Evolutionary conservation across 2,113 vertebrate species (phyloP).

Genomic region (Illadopsis cleaveri): DNA sequence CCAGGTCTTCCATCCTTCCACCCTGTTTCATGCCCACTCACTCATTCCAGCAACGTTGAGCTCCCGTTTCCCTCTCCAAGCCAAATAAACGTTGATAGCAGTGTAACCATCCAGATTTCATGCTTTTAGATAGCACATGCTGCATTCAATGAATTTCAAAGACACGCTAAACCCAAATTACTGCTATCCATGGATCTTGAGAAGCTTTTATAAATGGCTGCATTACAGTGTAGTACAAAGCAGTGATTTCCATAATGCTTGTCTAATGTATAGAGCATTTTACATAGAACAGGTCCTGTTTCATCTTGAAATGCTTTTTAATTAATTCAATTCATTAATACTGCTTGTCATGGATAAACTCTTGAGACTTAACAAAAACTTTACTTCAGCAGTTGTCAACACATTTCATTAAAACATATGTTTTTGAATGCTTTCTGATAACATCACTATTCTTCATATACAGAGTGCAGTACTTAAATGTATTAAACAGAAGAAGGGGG

Average conservation of each 20-base stretch:
- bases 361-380: slow-evolving; percentile 74
- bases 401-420: slow-evolving; percentile 70
- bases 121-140: slow-evolving; percentile 67
- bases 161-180: slow-evolving; percentile 66
- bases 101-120: slow-evolving; percentile 64
- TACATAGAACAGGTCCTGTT: slow-evolving; percentile 67
- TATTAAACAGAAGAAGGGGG: slow-evolving; percentile 54
- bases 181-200: slow-evolving; percentile 70
- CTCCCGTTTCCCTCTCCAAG: background rate
- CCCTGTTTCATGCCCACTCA: background rate
- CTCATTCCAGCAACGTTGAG: background rate
- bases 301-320: slow-evolving; percentile 80
- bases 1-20: accelerated
- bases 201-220: slow-evolving; percentile 74
- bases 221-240: slow-evolving; percentile 72
- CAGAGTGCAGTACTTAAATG: slow-evolving; percentile 69
- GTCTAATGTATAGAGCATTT: slow-evolving; percentile 75
- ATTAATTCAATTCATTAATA: slow-evolving; percentile 80
- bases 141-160: slow-evolving; percentile 73
- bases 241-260: slow-evolving; percentile 78
- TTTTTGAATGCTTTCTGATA: slow-evolving; percentile 67
- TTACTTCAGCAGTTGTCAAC: slow-evolving; percentile 75
- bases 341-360: slow-evolving; percentile 74
- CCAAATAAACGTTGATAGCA: slow-evolving; percentile 13
- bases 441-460: slow-evolving; percentile 48